A percentile compares a stretch with the other conserved stretches of the same genome.
These are phyloP conservation scores for Dynastes grantii DNA, from an alignment of 2,888 invertebrate genomes.

Conservation along the genomic window DNA sequence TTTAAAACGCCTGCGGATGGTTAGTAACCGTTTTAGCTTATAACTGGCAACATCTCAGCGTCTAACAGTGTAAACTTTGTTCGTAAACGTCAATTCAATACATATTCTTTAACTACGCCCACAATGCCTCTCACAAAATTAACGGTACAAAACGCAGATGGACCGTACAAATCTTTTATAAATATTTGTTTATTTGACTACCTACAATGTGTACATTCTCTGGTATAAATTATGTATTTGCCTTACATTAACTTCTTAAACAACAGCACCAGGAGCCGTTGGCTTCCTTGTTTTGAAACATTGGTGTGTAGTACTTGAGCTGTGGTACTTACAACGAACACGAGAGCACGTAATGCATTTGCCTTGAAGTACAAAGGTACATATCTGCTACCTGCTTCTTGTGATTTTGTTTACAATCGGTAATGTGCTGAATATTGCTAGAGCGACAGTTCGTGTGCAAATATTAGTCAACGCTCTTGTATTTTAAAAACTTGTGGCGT, in stretches of 20 bases:
- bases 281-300: conserved; percentile 2
- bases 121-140: background rate
- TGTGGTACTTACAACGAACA: conserved; percentile 4
- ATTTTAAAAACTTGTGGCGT: background rate
- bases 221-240: background rate
- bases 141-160: conserved; percentile 20
- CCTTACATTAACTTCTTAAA: conserved; percentile 6
- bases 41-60: no score
- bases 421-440: conserved; percentile 21
- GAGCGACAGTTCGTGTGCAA: conserved; percentile 16
- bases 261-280: background rate
- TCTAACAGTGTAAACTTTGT: no score
- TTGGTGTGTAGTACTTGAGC: background rate
- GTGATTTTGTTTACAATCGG: conserved; percentile 2
- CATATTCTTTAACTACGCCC: background rate
- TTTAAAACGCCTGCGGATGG: no score
- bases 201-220: background rate
- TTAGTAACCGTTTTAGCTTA: no score
- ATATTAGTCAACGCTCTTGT: conserved; percentile 9
- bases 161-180: conserved; percentile 31
- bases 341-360: conserved; percentile 6
- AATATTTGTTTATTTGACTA: conserved; percentile 27
- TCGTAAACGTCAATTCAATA: background rate
- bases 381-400: conserved; percentile 7
- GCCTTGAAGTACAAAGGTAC: background rate